Evolutionary conservation across 2,113 vertebrate genomes (phyloP), one percentile per base, ranked within the genome.

Genomic region (Amblyornis subalaris): DNA sequence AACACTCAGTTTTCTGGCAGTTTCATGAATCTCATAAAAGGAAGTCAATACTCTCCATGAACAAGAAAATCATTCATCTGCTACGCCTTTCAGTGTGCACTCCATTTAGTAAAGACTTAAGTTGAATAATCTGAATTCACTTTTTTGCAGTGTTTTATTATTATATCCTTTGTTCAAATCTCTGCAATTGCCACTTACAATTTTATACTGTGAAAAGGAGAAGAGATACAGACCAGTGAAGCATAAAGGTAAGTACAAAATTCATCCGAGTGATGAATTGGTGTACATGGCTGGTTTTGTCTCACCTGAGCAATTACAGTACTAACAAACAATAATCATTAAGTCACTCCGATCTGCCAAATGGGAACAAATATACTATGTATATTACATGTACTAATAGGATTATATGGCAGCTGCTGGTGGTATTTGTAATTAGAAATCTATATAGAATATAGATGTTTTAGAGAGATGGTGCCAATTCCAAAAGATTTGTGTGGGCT

Each of bases 401-500:
- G 97, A 97, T 97, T 97, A 97, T 96, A 98, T 98, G 98, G 98
- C 98, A 98, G 98, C 97, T 98, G 98, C 96, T 98, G 97, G 97
- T 98, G 97, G 95, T 97, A 96, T 97, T 97, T 97, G 98, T 98
- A 97, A 97, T 98, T 98, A 98, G 97, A 97, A 97, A 97, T 98
- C 98, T 98, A 98, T 98, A 98, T 98, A 98, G 97, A 97, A 97
- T 98, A 98, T 98, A 98, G 97, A 98, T 97, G 96, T 98, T 98
- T 98, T 98, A 98, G 98, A 97, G 89, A 97, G 97, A 98, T 10
- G 97, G 98, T 99, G 98, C 98, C 98, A 99, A 98, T 96, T 96
- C 97, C 98, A 97, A 98, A 95, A 97, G 97, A 98, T 98, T 97
- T 98, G 89, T 98, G 98, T 98, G 97, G 97, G 97, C 98, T 98